Evolutionary conservation across 2,888 invertebrate genomes (phyloP), one percentile per base, ranked within the genome.

Genomic region (Conus canariensis): DNA sequence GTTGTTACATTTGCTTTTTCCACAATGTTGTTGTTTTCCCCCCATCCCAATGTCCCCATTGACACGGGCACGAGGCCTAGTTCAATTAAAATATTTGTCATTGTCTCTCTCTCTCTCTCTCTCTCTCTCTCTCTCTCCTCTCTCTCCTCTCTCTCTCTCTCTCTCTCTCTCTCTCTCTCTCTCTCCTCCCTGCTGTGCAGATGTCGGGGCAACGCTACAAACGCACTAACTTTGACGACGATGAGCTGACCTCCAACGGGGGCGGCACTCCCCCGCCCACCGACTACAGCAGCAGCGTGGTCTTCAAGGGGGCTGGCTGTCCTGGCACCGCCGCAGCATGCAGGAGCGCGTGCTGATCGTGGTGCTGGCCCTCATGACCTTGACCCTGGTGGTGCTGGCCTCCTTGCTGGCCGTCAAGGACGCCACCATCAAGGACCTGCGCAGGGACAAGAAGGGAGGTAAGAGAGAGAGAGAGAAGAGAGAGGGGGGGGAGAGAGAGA

Each of bases 181-280:
- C 12, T 9, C 80, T 30, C 45, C 64, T 1, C 64, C 30, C 8
- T 64, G 64, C 59, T 85, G 25, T 30, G 2, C 94, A 96, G 96
- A 96, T 96, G 96, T 94, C 95, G 19, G 95, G 94, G 82, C 96
- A 96, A 92, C 94, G 95, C 90, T 96, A 96, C 93, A 95, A 95
- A 90, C 93, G 96, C 59, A 96, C 96, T 30, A 95, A 95, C 91
- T 96, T 96, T 92, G 96, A 96, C n/a, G 96, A 96, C 89, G 96
- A 96, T 90, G 96, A 96, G 82, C 93, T 91, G 70, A 92, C 94
- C 45, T 95, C 95, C 1, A 95, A 93, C 59, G 94, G 94, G n/a
- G 95, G 95, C 67, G 94, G 95, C 22, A 95, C 95, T 0, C 95
- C 7, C 93, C 94, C 10, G 8, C 93, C 94, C 7, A 90, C 94